These are phyloP conservation scores for Argynnis bischoffii DNA, from an alignment of 2,888 invertebrate species.

Conservation along the genomic window DNA sequence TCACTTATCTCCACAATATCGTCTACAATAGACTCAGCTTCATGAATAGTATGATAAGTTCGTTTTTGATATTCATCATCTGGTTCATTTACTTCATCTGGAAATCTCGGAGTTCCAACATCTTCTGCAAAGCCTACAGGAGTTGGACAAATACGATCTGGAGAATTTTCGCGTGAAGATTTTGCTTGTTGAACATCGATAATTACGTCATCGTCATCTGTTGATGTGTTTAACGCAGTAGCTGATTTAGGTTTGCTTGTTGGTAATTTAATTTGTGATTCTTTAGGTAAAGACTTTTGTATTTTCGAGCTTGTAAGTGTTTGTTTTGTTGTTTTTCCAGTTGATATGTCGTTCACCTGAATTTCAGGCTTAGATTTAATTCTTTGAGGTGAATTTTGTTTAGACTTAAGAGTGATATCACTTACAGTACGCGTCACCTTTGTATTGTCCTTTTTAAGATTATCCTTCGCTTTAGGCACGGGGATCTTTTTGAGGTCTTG, in stretches of 20 bases:
- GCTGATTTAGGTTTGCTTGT: conserved; percentile 73
- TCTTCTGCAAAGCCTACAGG: conserved; percentile 83
- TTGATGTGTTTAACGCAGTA: conserved; percentile 76
- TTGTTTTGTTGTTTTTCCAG: conserved; percentile 55
- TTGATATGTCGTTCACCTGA: conserved; percentile 64
- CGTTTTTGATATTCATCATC: conserved; percentile 83
- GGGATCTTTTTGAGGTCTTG: conserved; percentile 60
- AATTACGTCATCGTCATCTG: conserved; percentile 82
- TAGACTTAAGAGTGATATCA: conserved; percentile 80
- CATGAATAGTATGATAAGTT: conserved; percentile 73
- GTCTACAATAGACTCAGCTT: conserved; percentile 84
- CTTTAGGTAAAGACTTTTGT: conserved; percentile 56
- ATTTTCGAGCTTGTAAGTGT: conserved; percentile 45
- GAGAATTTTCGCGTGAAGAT: conserved; percentile 89
- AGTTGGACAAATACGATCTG: conserved; percentile 86
- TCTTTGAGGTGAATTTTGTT: conserved; percentile 69
- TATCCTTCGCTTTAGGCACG: conserved; percentile 66
- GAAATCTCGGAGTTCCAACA: conserved; percentile 85
- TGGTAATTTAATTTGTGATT: conserved; percentile 61
- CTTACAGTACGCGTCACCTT: conserved; percentile 82
- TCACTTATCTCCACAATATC: conserved; percentile 80
- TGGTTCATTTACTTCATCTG: conserved; percentile 88
- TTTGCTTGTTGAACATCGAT: conserved; percentile 87
- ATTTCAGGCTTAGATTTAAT: conserved; percentile 78
- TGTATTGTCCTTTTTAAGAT: conserved; percentile 63